phyloP scores from a whole-genome alignment of 2,797 vertebrate genomes.

The Mycteria americana region DNA sequence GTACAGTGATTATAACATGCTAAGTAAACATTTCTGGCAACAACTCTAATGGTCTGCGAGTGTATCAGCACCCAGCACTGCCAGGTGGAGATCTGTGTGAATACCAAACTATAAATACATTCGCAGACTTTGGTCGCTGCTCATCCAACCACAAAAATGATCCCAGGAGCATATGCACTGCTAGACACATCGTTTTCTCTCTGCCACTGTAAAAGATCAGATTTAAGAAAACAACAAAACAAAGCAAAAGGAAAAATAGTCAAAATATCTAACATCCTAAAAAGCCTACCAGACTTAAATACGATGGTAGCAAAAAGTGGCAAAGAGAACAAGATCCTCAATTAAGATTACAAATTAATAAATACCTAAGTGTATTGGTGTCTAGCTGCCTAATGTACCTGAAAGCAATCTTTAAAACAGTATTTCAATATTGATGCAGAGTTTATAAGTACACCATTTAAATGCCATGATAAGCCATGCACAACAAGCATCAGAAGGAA shows the following conservation, averaged over 20 bases:
- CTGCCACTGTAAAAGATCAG: neutral
- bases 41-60: rapidly evolving
- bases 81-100: rapidly evolving
- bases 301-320: rapidly evolving
- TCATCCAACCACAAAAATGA: neutral
- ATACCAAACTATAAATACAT: neutral
- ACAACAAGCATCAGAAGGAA: neutral
- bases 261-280: neutral
- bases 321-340: neutral
- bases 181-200: neutral
- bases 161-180: rapidly evolving
- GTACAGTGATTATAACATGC: rapidly evolving
- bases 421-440: neutral
- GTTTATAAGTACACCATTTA: neutral
- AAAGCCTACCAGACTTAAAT: neutral
- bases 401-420: neutral
- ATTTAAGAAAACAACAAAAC: neutral
- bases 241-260: neutral
- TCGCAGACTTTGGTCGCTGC: rapidly evolving
- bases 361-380: neutral
- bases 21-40: neutral
- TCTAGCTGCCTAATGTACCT: neutral
- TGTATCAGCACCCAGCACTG: neutral
- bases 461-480: rapidly evolving
- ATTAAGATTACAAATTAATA: neutral